Conservation (phyloP, 2,113 vertebrate species). For the Brevimyrus niger region DNA sequence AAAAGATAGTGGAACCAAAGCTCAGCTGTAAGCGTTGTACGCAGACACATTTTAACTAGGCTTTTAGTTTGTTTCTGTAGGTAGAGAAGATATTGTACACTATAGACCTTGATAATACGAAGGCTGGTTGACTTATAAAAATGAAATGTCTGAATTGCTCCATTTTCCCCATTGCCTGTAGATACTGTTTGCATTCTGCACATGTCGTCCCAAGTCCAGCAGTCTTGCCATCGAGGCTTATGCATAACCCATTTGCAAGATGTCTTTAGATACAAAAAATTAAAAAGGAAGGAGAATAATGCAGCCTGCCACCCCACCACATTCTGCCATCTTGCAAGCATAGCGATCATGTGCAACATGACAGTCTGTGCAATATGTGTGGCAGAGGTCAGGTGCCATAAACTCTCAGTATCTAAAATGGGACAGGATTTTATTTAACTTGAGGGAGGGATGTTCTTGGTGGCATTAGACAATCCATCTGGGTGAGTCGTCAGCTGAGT, state of each 20-base stretch:
- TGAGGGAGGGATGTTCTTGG: not conserved
- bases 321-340: not conserved
- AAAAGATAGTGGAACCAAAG: not conserved
- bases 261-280: not conserved
- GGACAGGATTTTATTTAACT: not conserved
- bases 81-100: not conserved
- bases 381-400: not conserved
- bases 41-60: not conserved
- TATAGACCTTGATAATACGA: not conserved
- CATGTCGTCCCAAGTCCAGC: not conserved
- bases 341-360: not conserved
- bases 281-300: not conserved
- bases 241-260: not conserved
- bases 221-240: not conserved
- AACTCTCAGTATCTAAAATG: not conserved
- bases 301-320: not conserved
- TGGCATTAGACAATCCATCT: not conserved
- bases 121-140: not conserved
- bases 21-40: not conserved
- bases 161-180: not conserved
- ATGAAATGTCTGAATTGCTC: not conserved
- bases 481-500: not conserved
- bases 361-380: not conserved
- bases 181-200: not conserved
- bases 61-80: not conserved